Evolutionary conservation across 2,888 invertebrate genomes (phyloP), one percentile per base, ranked within the genome.

Genomic region (Xiphydria camelus): DNA sequence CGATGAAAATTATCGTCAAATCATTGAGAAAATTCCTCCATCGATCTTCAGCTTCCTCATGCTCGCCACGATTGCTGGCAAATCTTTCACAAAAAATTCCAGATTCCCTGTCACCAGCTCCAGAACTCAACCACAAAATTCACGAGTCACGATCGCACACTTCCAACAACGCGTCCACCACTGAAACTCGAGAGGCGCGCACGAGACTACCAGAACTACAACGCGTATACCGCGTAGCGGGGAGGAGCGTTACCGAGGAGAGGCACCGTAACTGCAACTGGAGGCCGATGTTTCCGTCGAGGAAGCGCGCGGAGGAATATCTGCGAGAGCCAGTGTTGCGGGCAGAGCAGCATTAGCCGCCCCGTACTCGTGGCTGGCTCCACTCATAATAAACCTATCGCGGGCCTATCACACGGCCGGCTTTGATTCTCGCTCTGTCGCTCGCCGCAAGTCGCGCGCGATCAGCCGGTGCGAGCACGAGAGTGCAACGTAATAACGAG

Each of bases 301-400:
- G 57, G 46, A 59, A 53, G 62, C 52, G 41, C 51, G 59, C 47
- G 56, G 52, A 54, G 47, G 51, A 64, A 52, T 66, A 65, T 58
- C 54, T 32, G 40, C 41, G 40, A 51, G 46, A 45, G 49, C 54
- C 36, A 18, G 32, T 38, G 43, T 41, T 44, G 46, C 42, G 35
- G 19, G 29, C 48, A 39, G 47, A 31, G 34, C 42, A 36, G 41
- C 43, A 38, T 37, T 45, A 34, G 45, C 41, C 44, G 42, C 41
- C 43, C 41, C 43, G 46, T 41, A 42, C 40, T 40, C 47, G 46
- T 55, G 50, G 42, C 37, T 38, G 35, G 45, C 48, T 49, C 17
- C 52, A 45, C 45, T 47, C 53, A 48, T 49, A 57, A 60, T 54
- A 62, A 59, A 60, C 47, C 59, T 57, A 54, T 56, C 48, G 48